These are phyloP conservation scores for Andrena cerasifolii DNA, from an alignment of 1,140 invertebrate genomes.

Conservation along the genomic window DNA sequence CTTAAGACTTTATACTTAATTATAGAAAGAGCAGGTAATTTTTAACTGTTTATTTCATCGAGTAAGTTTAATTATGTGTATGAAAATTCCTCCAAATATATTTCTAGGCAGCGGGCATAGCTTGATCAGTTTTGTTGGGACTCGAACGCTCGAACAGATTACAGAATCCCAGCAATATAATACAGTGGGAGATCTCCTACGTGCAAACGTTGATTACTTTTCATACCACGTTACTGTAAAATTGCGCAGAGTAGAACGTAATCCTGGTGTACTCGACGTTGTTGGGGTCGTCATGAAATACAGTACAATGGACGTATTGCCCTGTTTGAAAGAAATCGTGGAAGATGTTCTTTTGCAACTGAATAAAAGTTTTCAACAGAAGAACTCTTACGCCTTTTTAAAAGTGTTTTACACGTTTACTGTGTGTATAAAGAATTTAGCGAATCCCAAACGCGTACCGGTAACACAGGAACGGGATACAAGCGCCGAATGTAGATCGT, in stretches of 20 bases:
- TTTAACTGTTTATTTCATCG: conserved; percentile 38
- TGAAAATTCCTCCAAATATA: too few relatives aligned
- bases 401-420: conserved; percentile 86
- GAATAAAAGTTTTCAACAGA: conserved; percentile 83
- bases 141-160: conserved; percentile 82
- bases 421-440: conserved; percentile 83
- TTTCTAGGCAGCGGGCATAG: conserved; percentile 83
- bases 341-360: conserved; percentile 85
- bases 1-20: conserved; percentile 86
- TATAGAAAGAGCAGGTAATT: conserved; percentile 85
- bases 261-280: conserved; percentile 83
- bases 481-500: conserved; percentile 3
- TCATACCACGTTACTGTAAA: conserved; percentile 85
- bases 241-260: conserved; percentile 83
- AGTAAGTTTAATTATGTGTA: too few relatives aligned
- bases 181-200: conserved; percentile 83
- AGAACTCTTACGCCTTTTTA: conserved; percentile 83
- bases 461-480: background rate
- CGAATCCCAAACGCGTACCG: conserved; percentile 36
- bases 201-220: conserved; percentile 86
- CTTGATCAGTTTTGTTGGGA: conserved; percentile 83
- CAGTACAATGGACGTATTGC: conserved; percentile 84
- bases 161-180: conserved; percentile 80
- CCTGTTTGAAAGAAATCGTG: conserved; percentile 85
- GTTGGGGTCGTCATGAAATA: conserved; percentile 86